Evolutionary conservation across 1,140 invertebrate species (phyloP).

Genomic region (Oryzaephilus surinamensis): DNA sequence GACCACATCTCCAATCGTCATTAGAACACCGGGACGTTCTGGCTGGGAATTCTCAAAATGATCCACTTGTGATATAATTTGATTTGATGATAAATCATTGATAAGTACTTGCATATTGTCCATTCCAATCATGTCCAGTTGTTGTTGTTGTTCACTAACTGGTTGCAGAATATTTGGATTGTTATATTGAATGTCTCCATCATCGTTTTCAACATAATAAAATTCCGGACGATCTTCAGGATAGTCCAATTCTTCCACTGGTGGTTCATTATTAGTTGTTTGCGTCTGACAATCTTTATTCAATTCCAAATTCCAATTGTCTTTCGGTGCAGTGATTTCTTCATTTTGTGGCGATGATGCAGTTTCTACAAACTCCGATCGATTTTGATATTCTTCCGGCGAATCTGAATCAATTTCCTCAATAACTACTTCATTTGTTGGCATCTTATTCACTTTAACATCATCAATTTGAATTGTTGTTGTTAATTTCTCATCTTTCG

Average conservation of each 20-base stretch:
- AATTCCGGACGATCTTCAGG: too few relatives aligned
- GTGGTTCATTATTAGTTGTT: too few relatives aligned
- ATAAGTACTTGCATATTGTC: constrained; percentile 27
- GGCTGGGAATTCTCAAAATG: constrained; percentile 21
- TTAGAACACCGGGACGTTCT: constrained; percentile 23
- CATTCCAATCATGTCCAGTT: constrained; percentile 29
- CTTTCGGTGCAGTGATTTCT: too few relatives aligned
- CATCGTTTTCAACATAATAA: too few relatives aligned
- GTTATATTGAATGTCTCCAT: constrained; percentile 26
- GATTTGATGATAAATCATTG: constrained; percentile 24
- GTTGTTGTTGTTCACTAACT: too few relatives aligned
- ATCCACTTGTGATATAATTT: constrained; percentile 24
- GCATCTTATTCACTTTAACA: constrained; percentile 22
- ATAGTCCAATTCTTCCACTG: too few relatives aligned
- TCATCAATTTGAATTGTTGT: constrained; percentile 31
- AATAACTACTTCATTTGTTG: constrained; percentile 1
- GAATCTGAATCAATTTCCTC: constrained; percentile 3
- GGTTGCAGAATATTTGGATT: constrained; percentile 24
- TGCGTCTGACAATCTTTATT: constrained; percentile 11
- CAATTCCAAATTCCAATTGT: constrained; percentile 4
- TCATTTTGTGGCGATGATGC: background rate
- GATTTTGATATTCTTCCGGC: too few relatives aligned
- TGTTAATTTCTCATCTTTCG: constrained; percentile 2
- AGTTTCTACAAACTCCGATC: too few relatives aligned
- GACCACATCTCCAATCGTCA: constrained; percentile 25